A percentile compares a stretch with the other conserved stretches of the same genome.
These are phyloP conservation scores for Bicyclus anynana DNA, from an alignment of 1,140 invertebrate genomes.

Conservation along the genomic window DNA sequence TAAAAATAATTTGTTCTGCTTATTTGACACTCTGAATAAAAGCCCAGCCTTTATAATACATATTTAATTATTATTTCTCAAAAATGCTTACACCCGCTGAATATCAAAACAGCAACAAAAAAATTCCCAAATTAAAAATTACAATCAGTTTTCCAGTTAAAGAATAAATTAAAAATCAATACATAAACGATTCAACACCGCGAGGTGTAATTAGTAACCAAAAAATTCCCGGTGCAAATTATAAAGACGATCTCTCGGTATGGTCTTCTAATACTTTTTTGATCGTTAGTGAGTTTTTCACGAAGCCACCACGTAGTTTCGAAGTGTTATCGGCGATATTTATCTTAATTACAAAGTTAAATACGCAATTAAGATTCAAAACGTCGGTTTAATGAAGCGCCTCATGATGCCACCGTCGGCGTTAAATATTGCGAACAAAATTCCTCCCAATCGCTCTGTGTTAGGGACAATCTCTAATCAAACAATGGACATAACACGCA, in stretches of 20 bases:
- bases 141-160: constrained; percentile 1
- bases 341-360: constrained; percentile 73
- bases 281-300: constrained; percentile 45
- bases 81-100: too few relatives aligned
- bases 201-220: constrained; percentile 15
- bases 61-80: too few relatives aligned
- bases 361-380: constrained; percentile 68
- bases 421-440: constrained; percentile 57
- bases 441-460: constrained; percentile 52
- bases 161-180: constrained; percentile 12
- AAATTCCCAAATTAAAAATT: not conserved
- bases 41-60: too few relatives aligned
- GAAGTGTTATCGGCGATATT: constrained; percentile 65
- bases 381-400: constrained; percentile 50
- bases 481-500: constrained; percentile 59
- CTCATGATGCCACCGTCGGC: constrained; percentile 62
- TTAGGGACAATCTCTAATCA: constrained; percentile 50
- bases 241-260: constrained; percentile 12
- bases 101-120: too few relatives aligned
- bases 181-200: constrained; percentile 5
- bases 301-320: constrained; percentile 52
- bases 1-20: too few relatives aligned
- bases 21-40: too few relatives aligned
- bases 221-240: constrained; percentile 17
- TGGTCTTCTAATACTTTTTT: constrained; percentile 35